These are phyloP conservation scores for Nomia melanderi DNA, from an alignment of 1,140 invertebrate species.

Conservation along the genomic window DNA sequence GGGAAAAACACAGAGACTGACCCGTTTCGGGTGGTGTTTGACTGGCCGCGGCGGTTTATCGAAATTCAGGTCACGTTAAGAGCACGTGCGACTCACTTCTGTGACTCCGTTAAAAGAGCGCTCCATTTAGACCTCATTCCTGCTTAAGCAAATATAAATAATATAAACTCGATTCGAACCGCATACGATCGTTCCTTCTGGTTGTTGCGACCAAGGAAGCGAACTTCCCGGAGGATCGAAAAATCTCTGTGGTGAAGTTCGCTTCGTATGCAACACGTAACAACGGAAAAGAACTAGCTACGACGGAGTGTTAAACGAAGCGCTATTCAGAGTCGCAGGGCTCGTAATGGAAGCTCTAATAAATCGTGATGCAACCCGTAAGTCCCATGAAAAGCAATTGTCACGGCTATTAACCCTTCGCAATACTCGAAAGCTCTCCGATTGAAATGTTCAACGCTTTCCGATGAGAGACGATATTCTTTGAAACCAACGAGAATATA, in stretches of 20 bases:
- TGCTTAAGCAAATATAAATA: slow-evolving; percentile 19
- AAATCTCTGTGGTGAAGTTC: neutral
- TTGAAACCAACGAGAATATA: too few relatives aligned
- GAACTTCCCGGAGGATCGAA: neutral
- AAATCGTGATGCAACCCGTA: neutral
- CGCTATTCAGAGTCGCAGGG: neutral
- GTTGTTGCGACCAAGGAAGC: too few relatives aligned
- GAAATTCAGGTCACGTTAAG: slow-evolving; percentile 43
- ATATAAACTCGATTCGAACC: neutral
- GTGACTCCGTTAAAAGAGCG: slow-evolving; percentile 8
- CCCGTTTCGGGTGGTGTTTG: slow-evolving; percentile 3
- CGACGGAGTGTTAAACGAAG: neutral
- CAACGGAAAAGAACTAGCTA: neutral
- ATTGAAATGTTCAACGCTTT: too few relatives aligned
- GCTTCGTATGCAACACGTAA: neutral
- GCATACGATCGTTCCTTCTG: too few relatives aligned
- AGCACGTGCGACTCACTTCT: slow-evolving; percentile 30
- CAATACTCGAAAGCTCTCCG: too few relatives aligned
- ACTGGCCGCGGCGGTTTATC: slow-evolving; percentile 20
- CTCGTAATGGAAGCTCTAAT: neutral
- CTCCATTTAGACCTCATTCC: neutral
- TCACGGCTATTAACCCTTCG: too few relatives aligned
- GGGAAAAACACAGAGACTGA: neutral
- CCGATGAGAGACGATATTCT: too few relatives aligned
- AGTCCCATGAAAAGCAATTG: neutral